Evolutionary conservation across 1,140 invertebrate genomes (phyloP).

Genomic region (Hyles vespertilio): DNA sequence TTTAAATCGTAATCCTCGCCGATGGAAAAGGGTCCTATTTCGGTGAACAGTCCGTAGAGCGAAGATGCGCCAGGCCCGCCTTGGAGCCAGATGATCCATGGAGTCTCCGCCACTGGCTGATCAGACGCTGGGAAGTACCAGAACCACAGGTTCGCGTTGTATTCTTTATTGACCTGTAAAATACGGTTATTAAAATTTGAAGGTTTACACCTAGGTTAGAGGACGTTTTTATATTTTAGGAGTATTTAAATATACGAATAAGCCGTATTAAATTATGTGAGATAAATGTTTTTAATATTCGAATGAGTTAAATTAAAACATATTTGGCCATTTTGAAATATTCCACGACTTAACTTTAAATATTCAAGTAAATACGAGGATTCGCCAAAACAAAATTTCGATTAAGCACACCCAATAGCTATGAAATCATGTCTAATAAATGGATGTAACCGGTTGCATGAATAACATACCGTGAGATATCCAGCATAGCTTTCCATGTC

Average conservation of each 20-base stretch:
- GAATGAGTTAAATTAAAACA: no score
- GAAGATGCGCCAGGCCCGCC: constrained; percentile 84
- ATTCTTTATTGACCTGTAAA: constrained; percentile 80
- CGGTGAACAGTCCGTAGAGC: constrained; percentile 83
- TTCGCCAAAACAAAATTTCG: background rate
- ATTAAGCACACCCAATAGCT: background rate
- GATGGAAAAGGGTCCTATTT: constrained; percentile 80
- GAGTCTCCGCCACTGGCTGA: constrained; percentile 74
- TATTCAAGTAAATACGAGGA: background rate
- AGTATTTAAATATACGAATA: no score
- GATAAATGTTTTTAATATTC: no score
- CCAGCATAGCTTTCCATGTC: constrained; percentile 67
- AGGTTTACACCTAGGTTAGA: no score
- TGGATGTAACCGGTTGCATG: background rate
- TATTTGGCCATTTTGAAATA: no score
- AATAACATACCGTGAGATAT: constrained; percentile 55
- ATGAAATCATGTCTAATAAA: background rate
- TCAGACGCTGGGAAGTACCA: constrained; percentile 89
- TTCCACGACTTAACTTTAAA: no score
- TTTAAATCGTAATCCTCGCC: constrained; percentile 47
- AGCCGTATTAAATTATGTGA: no score
- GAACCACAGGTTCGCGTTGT: constrained; percentile 90
- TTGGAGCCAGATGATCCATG: constrained; percentile 91
- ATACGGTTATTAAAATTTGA: constrained; percentile 35
- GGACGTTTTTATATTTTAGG: no score